Percentiles rank a stretch among this genome's conserved stretches.
Evolutionary conservation across 92 coral and sea anemone species (phyloP).

Genomic region (Porites divaricata): DNA sequence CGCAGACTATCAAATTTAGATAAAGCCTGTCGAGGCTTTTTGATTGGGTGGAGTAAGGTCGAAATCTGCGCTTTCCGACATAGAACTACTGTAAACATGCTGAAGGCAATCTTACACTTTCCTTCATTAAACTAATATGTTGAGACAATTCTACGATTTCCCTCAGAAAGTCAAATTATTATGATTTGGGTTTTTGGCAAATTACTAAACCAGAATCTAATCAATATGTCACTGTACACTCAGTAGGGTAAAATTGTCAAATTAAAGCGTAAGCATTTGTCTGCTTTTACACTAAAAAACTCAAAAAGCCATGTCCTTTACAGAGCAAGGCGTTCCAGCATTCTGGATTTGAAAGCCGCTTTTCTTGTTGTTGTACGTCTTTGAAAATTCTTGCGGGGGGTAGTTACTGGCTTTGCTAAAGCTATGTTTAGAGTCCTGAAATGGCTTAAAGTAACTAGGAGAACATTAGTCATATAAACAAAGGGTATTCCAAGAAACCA

Average conservation of each 20-base stretch:
- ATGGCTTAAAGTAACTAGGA: too few relatives aligned
- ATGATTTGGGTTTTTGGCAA: slow-evolving; percentile 22
- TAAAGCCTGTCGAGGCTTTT: neutral
- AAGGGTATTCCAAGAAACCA: neutral
- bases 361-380: too few relatives aligned
- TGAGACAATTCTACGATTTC: slow-evolving; percentile 18
- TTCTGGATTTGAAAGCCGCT: too few relatives aligned
- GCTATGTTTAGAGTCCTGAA: too few relatives aligned
- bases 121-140: slow-evolving; percentile 37
- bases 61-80: slow-evolving; percentile 2
- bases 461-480: too few relatives aligned
- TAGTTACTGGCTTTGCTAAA: too few relatives aligned
- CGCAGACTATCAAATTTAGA: slow-evolving; percentile 1
- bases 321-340: too few relatives aligned
- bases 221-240: neutral
- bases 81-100: slow-evolving; percentile 1
- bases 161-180: slow-evolving; percentile 19
- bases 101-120: slow-evolving; percentile 22
- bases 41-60: slow-evolving; percentile 6
- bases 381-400: too few relatives aligned
- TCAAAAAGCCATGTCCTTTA: neutral
- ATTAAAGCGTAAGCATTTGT: neutral
- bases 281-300: neutral
- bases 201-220: slow-evolving; percentile 16
- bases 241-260: slow-evolving; percentile 8